A percentile compares a stretch with the other conserved stretches of the same genome.
phyloP scores from a whole-genome alignment of 1,140 invertebrate species.

The Brachionus paranguensis region DNA sequence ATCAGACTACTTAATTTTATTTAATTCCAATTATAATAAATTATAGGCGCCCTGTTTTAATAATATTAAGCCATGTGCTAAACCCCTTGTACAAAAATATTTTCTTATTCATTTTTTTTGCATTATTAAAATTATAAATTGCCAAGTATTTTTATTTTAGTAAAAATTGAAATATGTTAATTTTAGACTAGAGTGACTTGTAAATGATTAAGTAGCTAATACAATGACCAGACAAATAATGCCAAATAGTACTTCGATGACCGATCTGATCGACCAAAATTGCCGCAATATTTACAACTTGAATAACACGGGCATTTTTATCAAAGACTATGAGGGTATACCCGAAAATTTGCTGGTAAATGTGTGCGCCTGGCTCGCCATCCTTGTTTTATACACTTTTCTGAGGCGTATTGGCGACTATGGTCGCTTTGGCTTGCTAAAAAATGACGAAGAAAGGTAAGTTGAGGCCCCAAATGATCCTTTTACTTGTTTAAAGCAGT shows the following conservation, averaged over 20 bases:
- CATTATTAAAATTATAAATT: background rate
- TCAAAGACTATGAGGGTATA: constrained; percentile 38
- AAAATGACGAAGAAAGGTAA: constrained; percentile 39
- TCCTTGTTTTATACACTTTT: constrained; percentile 32
- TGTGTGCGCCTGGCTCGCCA: background rate
- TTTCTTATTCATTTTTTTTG: constrained; percentile 21
- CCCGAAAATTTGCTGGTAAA: constrained; percentile 39
- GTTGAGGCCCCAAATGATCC: background rate
- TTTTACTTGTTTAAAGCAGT: background rate
- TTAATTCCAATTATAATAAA: background rate
- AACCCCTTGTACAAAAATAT: background rate
- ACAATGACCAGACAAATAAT: background rate
- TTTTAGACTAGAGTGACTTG: background rate
- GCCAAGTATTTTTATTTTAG: background rate
- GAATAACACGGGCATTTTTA: constrained; percentile 12
- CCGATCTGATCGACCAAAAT: constrained; percentile 26
- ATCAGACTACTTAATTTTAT: background rate
- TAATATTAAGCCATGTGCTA: background rate
- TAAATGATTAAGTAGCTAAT: background rate
- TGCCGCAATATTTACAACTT: background rate
- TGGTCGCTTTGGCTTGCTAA: constrained; percentile 29
- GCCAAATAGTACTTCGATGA: background rate
- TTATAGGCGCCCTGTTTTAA: background rate
- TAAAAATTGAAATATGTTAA: constrained; percentile 29
- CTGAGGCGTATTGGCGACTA: constrained; percentile 33